Evolutionary conservation across 2,113 vertebrate species (phyloP), one percentile per base, ranked within the genome.

Genomic region (Mellivora capensis): DNA sequence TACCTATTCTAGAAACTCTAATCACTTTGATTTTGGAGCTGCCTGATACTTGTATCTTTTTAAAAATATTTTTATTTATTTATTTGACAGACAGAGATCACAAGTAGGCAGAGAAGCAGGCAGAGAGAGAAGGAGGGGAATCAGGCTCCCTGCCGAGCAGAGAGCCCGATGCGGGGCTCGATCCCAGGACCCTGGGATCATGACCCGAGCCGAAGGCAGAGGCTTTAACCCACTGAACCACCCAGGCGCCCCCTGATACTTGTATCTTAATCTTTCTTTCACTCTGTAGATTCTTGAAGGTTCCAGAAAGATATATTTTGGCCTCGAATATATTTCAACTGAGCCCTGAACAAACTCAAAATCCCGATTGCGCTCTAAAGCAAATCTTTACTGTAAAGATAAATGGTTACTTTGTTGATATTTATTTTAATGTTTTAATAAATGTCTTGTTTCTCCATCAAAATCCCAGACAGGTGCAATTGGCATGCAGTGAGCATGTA

Each of bases 401-500:
- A 39, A 76, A 42, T n/a, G 4, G 0, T 4, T 37, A 2, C 37
- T 85, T 18, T 52, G 44, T 34, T 54, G 72, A 44, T 42, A 39
- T 37, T 86, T 54, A n/a, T n/a, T 39, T 76, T 31, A 59, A 52
- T 12, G 42, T 37, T 57, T 87, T 62, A 62, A 14, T 59, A 42
- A 64, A 9, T 34, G 21, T 77, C n/a, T 84, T 1, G 34, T 59
- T 34, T 54, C 37, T 62, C 42, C 67, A 44, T 8, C 67, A 72
- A 89, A 42, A 69, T 14, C 12, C 1, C 8, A 31, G 37, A 29
- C 18, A 64, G 86, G 67, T 11, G 6, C 34, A 9, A 6, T 0
- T 23, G 42, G 13, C 54, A 7, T 3, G 4, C n/a, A 20, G 20
- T 0, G 12, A 21, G 39, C 29, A 2, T 0, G 2, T 1, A 1